Evolutionary conservation across 2,113 vertebrate genomes (phyloP).

Genomic region (Pluvialis apricaria): DNA sequence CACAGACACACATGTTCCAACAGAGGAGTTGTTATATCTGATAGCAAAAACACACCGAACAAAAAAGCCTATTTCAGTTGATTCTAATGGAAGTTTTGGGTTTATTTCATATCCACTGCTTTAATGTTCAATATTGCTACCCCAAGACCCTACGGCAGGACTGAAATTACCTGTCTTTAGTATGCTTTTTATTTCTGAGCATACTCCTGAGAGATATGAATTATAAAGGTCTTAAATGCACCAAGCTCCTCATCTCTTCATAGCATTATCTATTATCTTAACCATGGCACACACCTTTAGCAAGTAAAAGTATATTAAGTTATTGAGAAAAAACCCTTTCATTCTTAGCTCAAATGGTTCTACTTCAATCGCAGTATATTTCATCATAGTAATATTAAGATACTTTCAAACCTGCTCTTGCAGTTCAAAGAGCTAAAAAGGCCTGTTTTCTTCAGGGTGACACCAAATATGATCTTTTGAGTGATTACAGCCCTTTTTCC

Average conservation of each 20-base stretch:
- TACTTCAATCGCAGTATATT: background rate
- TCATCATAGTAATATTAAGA: background rate
- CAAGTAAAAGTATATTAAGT: background rate
- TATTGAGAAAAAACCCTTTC: background rate
- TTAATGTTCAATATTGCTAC: background rate
- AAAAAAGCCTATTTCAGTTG: background rate
- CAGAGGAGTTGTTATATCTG: background rate
- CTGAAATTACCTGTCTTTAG: slow-evolving; percentile 20
- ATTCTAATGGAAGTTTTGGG: background rate
- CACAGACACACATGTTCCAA: background rate
- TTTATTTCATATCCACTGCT: background rate
- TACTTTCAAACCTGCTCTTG: background rate
- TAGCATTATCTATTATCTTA: background rate
- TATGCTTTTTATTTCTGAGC: slow-evolving; percentile 21
- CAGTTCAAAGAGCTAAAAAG: background rate
- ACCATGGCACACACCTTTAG: background rate
- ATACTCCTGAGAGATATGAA: background rate
- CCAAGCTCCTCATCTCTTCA: background rate
- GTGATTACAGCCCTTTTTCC: background rate
- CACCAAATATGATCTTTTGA: background rate
- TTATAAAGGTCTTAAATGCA: background rate
- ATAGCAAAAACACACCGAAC: background rate
- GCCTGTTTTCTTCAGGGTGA: background rate
- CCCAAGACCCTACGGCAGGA: background rate
- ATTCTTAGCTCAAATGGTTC: background rate